These are phyloP conservation scores for Lepilemur septentrionalis DNA, from an alignment of 2,797 vertebrate genomes.

Conservation along the genomic window DNA sequence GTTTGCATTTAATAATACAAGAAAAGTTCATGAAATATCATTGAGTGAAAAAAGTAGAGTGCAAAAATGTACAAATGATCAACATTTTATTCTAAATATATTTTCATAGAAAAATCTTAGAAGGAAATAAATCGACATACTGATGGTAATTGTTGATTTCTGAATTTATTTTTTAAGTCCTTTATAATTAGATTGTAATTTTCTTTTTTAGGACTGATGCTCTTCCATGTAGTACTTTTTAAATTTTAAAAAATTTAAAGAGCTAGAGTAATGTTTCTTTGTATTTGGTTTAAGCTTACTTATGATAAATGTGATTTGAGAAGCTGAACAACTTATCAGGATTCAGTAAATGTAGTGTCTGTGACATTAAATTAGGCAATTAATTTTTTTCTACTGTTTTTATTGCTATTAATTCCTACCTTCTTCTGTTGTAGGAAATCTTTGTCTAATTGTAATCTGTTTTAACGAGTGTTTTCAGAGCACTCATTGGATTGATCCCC, in stretches of 20 bases:
- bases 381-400: not conserved
- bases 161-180: not conserved
- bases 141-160: not conserved
- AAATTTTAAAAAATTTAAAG: not conserved
- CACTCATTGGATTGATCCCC: not conserved
- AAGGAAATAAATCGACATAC: not conserved
- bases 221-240: not conserved
- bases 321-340: not conserved
- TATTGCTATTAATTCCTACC: not conserved
- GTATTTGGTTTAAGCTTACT: not conserved
- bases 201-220: too few relatives aligned
- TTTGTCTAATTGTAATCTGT: not conserved
- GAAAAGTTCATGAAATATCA: not conserved
- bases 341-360: not conserved
- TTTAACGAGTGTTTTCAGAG: not conserved
- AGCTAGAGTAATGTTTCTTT: not conserved
- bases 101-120: not conserved
- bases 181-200: not conserved
- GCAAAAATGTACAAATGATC: not conserved
- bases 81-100: not conserved
- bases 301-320: not conserved
- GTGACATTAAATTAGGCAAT: not conserved
- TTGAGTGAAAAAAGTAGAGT: not conserved
- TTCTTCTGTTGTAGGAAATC: not conserved
- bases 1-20: not conserved